Evolutionary conservation across 2,888 invertebrate species (phyloP).

Genomic region (Bedellia somnulentella): DNA sequence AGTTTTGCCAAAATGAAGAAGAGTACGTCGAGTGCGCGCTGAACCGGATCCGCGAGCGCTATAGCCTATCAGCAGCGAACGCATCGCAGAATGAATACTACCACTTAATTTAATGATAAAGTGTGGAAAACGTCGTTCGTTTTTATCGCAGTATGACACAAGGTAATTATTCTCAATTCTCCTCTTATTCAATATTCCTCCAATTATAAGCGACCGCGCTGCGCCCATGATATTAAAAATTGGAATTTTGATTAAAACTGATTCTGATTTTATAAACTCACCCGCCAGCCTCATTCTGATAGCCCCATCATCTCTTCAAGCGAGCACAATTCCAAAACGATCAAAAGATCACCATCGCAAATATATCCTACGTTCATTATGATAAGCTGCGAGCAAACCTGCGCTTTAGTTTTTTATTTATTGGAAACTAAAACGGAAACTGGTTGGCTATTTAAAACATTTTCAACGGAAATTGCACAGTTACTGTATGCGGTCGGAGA

Average conservation of each 20-base stretch:
- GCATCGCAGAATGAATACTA: slow-evolving; percentile 8
- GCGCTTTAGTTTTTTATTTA: slow-evolving; percentile 60
- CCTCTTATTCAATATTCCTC: too few relatives aligned
- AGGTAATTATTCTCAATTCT: slow-evolving; percentile 40
- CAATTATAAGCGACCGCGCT: slow-evolving; percentile 36
- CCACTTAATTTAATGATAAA: slow-evolving; percentile 21
- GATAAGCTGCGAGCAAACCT: too few relatives aligned
- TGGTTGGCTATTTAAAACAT: slow-evolving; percentile 53
- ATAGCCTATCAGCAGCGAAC: slow-evolving; percentile 1
- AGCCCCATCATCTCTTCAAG: too few relatives aligned
- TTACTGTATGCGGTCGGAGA: slow-evolving; percentile 38
- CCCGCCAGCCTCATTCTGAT: too few relatives aligned
- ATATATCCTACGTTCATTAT: too few relatives aligned
- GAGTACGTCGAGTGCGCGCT: too few relatives aligned
- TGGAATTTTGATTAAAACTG: slow-evolving; percentile 52
- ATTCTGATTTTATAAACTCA: slow-evolving; percentile 47
- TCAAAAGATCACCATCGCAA: too few relatives aligned
- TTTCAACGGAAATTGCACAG: slow-evolving; percentile 57
- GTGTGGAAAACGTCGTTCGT: slow-evolving; percentile 20
- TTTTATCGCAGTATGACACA: slow-evolving; percentile 32
- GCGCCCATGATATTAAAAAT: slow-evolving; percentile 42
- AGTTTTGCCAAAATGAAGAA: too few relatives aligned
- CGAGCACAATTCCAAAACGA: too few relatives aligned
- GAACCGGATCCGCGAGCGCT: neutral
- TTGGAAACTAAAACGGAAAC: slow-evolving; percentile 48